Evolutionary conservation across 2,113 vertebrate species (phyloP).

Genomic region (Alouatta palliata): DNA sequence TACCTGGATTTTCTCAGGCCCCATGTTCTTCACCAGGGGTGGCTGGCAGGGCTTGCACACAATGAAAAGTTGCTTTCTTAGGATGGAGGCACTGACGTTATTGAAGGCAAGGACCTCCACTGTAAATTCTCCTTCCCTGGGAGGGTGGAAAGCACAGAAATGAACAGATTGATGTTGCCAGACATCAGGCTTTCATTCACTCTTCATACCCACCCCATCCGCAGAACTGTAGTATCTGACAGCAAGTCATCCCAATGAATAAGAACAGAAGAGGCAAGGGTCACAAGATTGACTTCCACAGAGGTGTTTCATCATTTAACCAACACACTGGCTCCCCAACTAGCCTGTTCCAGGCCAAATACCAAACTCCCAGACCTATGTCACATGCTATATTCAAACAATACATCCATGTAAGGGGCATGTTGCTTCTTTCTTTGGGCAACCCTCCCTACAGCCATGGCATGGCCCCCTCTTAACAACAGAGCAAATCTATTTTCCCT

Average conservation of each 20-base stretch:
- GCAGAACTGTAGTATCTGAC: rapidly evolving
- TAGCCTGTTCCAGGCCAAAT: rapidly evolving
- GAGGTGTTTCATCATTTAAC: rapidly evolving
- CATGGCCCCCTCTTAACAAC: neutral
- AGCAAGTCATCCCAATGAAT: neutral
- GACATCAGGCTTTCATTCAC: rapidly evolving
- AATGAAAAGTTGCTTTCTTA: slow-evolving; percentile 86
- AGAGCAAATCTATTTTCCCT: neutral
- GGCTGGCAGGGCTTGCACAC: slow-evolving; percentile 85
- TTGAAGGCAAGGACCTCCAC: slow-evolving; percentile 85
- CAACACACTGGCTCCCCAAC: rapidly evolving
- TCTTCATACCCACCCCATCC: rapidly evolving
- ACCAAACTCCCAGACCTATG: neutral
- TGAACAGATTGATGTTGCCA: rapidly evolving
- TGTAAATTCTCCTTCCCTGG: slow-evolving; percentile 87
- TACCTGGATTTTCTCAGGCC: slow-evolving; percentile 87
- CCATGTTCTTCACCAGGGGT: slow-evolving; percentile 89
- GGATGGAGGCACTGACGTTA: slow-evolving; percentile 83
- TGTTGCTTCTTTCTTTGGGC: neutral
- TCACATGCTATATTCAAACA: too few species aligned
- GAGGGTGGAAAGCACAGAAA: neutral
- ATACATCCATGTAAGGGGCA: rapidly evolving
- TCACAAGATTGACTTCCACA: neutral
- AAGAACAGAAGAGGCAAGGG: neutral
- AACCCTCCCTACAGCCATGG: rapidly evolving